Percentiles rank a stretch among this genome's conserved stretches.
Conservation (phyloP, 2,888 invertebrate genomes). For the Apotomis betuletana region DNA sequence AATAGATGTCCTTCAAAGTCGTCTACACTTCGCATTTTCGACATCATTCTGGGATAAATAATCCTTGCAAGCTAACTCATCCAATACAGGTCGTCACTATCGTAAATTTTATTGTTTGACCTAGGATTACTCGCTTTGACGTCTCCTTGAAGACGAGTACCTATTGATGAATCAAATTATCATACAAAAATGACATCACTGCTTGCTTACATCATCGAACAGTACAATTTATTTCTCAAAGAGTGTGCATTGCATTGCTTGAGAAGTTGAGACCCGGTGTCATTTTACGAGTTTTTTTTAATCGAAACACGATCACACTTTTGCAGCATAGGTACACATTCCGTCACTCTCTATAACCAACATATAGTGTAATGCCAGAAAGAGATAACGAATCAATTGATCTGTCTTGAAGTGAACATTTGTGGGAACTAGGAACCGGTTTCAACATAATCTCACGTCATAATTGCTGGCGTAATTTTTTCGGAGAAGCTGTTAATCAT, state of each 20-base stretch:
- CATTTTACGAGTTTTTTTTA: conserved; percentile 47
- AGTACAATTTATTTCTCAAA: conserved; percentile 12
- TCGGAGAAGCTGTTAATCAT: conserved; percentile 53
- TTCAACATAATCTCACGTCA: conserved; percentile 49
- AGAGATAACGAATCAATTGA: conserved; percentile 52
- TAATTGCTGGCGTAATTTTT: conserved; percentile 53
- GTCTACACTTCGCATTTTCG: no score
- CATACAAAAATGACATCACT: conserved; percentile 29
- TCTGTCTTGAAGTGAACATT: conserved; percentile 50
- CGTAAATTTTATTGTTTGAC: neutral
- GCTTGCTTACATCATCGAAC: conserved; percentile 26
- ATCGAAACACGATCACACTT: conserved; percentile 54
- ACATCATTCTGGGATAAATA: neutral
- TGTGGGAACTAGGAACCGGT: conserved; percentile 57
- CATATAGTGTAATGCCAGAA: conserved; percentile 47
- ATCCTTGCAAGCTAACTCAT: neutral
- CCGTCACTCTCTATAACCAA: conserved; percentile 55
- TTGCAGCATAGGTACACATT: conserved; percentile 38
- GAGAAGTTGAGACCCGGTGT: conserved; percentile 16
- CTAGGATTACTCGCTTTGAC: neutral
- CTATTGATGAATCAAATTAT: conserved; percentile 6
- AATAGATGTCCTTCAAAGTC: no score
- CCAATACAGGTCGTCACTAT: neutral
- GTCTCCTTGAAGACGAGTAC: conserved; percentile 17
- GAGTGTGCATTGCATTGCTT: neutral